Base-by-base conservation (phyloP, 2,888 invertebrate genomes). In the Eilema sororculum region DNA sequence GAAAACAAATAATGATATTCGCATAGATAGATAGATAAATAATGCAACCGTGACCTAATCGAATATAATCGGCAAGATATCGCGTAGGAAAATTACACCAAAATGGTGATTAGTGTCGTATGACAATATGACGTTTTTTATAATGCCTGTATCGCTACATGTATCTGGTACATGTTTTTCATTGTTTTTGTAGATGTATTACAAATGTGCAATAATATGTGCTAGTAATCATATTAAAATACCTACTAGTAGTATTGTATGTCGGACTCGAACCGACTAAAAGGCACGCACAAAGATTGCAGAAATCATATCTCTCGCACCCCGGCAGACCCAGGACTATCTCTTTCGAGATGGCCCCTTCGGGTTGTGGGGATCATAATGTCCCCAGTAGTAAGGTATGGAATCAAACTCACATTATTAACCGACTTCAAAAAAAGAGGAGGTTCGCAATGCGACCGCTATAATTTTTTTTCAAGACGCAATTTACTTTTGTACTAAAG, bases 401-500 rank as follows among this genome's bases (percentile, higher is more conserved):
- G 30, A 33, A 33, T 33, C 0, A 8, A 8, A 33, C 30, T 33
- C 30, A 33, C 30, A 33, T 33, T 33, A 4, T 28, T 4, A 28
- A 5, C 3, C 28, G 5, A 5, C n/a, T n/a, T n/a, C n/a, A n/a
- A n/a, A n/a, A n/a, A n/a, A n/a, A n/a, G n/a, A n/a, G n/a, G n/a
- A n/a, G n/a, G n/a, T n/a, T n/a, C n/a, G n/a, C n/a, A n/a, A n/a
- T n/a, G n/a, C n/a, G n/a, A n/a, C n/a, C n/a, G n/a, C n/a, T n/a
- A n/a, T n/a, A n/a, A n/a, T n/a, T n/a, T n/a, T n/a, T n/a, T n/a
- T n/a, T n/a, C n/a, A n/a, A n/a, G n/a, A n/a, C n/a, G n/a, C n/a
- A 28, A 28, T 28, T 28, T 28, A 4, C 2, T 28, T 2, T 5
- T 5, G 24, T 60, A 58, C 61, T 65, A 77, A 73, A 62, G 70